Evolutionary conservation across 2,888 invertebrate genomes (phyloP), one percentile per base, ranked within the genome.

Genomic region (Caradrina kadenii): DNA sequence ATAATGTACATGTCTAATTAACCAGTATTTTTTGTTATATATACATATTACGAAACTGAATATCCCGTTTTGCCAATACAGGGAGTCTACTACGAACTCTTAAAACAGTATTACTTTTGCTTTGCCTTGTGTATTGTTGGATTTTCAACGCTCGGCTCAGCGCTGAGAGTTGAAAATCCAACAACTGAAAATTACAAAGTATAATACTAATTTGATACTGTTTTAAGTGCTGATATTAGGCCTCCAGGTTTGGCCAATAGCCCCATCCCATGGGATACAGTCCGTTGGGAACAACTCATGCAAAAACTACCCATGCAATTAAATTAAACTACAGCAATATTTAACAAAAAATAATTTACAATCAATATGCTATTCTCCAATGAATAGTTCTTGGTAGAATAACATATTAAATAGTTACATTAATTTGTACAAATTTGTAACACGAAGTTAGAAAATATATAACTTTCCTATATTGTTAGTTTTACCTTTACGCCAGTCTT

Each of bases 231-330:
- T 26, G 26, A 4, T 26, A 4, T 2, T 26, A 26, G 26, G 4
- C 26, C 4, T 4, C 26, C 26, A 26, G 55, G 55, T 61, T 63
- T 11, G 66, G 31, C 49, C 53, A 62, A 68, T 55, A 71, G 6
- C 76, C 67, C 80, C 75, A 80, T 80, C 65, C 81, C 74, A 64
- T 61, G 67, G 76, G 84, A 76, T 75, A 70, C 71, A 80, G 73
- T 79, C 80, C 80, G 77, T 87, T 83, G 79, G 83, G 86, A 71
- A 77, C 35, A 73, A 85, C 81, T 87, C 91, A 92, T 92, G 93
- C 92, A 92, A 89, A 83, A 86, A 88, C 81, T 85, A 89, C 89
- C 89, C 93, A 93, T 93, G 93, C 93, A 90, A 88, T 88, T 87
- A 84, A 87, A 88, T 87, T 88, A 87, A 65, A 86, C 85, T 90